Conservation (phyloP, 2,797 vertebrate species). For the Tympanoctomys barrerae region DNA sequence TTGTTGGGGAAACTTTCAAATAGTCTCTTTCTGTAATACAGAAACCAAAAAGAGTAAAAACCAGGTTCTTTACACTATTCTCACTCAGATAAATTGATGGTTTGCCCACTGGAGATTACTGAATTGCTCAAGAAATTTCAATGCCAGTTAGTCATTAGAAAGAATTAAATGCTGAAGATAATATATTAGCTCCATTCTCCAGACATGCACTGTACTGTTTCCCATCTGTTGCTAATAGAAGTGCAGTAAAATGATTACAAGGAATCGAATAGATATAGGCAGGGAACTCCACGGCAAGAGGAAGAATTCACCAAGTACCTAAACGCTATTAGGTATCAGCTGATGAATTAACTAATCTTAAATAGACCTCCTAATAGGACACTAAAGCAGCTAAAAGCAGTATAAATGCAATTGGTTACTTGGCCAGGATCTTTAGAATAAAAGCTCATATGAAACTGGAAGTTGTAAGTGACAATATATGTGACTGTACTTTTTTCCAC, state of each 20-base stretch:
- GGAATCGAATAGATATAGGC: conserved; percentile 46
- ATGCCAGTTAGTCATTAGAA: conserved; percentile 22
- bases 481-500: neutral
- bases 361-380: conserved; percentile 41
- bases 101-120: neutral
- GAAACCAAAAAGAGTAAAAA: neutral
- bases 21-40: neutral
- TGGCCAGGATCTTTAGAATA: conserved; percentile 23
- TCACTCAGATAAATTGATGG: neutral
- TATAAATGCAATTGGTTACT: conserved; percentile 50
- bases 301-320: conserved; percentile 39
- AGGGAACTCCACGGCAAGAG: neutral
- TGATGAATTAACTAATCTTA: conserved; percentile 51
- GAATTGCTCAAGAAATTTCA: conserved; percentile 32
- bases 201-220: neutral
- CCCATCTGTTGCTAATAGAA: conserved; percentile 6
- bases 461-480: neutral
- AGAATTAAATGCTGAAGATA: neutral
- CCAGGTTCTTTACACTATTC: neutral
- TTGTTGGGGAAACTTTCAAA: neutral
- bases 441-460: neutral
- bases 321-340: neutral
- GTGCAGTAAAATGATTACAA: neutral
- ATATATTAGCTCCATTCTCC: neutral
- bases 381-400: conserved; percentile 23